Base-by-base conservation (phyloP, 2,113 vertebrate species). In the Chloropsis hardwickii region DNA sequence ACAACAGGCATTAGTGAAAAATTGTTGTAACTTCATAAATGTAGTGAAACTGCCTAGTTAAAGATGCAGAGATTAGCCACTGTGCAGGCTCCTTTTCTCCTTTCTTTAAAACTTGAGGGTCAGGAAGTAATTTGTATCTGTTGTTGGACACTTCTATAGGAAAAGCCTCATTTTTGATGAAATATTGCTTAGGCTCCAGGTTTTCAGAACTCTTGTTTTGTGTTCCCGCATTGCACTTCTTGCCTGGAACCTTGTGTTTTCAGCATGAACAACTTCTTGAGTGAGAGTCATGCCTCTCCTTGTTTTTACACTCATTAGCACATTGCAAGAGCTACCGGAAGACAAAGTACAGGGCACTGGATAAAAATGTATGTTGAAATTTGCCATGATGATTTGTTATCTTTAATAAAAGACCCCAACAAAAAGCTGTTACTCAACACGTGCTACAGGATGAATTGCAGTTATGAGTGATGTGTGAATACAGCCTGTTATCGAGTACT, bases 91-190 rank as follows among this genome's bases (percentile, higher is more conserved):
- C 58, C 42, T 89, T 77, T 91, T 58, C 79, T 84, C 11, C 72
- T 48, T 92, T 91, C 86, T 86, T 73, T 92, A 84, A 71, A 82
- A 40, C 35, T 81, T 31, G 70, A 82, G 77, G 29, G 62, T 77
- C 51, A 92, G 76, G 76, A 96, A 90, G 53, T 54, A 16, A 69
- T 95, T 93, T 58, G 45, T 88, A 83, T 92, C 83, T 81, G 23
- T 53, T 91, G 44, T 81, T 70, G 33, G 56, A 93, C 60, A 56
- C 35, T 65, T 73, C 56, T 40, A 4, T 48, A 44, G 53, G 70
- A 78, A 81, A 92, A 84, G 4, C 14, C 33, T 88, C 1, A 14
- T 48, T 76, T 66, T 37, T 81, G 5, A 47, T 67, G 28, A 54
- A 47, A 28, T 40, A 10, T 10, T 47, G 16, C 15, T 8, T 27